phyloP scores from a whole-genome alignment of 2,888 invertebrate genomes.

The Spisula subtruncata region DNA sequence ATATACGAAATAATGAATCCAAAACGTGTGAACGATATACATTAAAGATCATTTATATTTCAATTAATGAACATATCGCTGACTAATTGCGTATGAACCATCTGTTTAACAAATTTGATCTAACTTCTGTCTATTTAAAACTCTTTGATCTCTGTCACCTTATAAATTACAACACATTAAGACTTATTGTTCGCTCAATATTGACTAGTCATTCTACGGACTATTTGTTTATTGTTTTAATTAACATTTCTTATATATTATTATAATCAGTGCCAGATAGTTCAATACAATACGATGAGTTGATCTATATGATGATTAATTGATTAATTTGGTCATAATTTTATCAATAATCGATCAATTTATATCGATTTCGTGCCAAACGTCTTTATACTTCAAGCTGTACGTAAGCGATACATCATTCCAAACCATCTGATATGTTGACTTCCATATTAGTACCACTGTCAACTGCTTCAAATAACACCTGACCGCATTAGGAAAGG shows the following conservation, averaged over 20 bases:
- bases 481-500: neutral
- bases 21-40: neutral
- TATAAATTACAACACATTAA: conserved; percentile 49
- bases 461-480: neutral
- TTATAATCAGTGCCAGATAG: neutral
- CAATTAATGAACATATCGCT: conserved; percentile 10
- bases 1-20: neutral
- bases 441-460: neutral
- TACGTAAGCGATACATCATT: neutral
- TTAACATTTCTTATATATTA: neutral
- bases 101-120: conserved; percentile 43
- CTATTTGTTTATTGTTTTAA: neutral
- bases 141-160: conserved; percentile 42
- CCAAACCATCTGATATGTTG: neutral
- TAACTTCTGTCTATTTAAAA: conserved; percentile 25
- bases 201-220: neutral
- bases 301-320: neutral
- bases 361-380: neutral
- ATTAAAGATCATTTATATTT: neutral
- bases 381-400: neutral
- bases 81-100: conserved; percentile 31
- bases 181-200: conserved; percentile 26
- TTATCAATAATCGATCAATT: neutral
- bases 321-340: neutral
- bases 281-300: conserved; percentile 31